Evolutionary conservation across 2,888 invertebrate genomes (phyloP), one percentile per base, ranked within the genome.

Genomic region (Troglohyphantes excavatus): DNA sequence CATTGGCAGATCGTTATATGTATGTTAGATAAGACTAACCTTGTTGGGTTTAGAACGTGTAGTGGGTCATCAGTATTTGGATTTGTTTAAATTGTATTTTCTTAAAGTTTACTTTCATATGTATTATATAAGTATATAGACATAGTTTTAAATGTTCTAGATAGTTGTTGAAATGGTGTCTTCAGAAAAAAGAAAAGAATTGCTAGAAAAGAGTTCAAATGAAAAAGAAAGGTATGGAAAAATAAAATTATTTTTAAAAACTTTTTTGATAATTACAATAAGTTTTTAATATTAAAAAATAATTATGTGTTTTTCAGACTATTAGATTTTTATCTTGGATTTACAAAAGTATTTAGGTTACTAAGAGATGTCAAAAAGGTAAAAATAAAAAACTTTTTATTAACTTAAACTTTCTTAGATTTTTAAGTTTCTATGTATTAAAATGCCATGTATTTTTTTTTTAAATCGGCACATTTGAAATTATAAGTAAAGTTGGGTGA

Each of bases 151-250:
- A n/a, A 63, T 9, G 73, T 75, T 17, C n/a, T 21, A 93, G 92
- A 91, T 93, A 53, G 90, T 91, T 26, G 91, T 93, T 11, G 91
- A 92, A 85, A 91, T 90, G 79, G 91, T 92, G 21, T 72, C 91
- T 6, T 43, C 89, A 21, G 92, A 92, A 75, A 89, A 91, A 75
- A 90, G 92, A 46, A 87, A 90, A 68, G 90, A 91, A 33, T 82
- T 92, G 13, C 92, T 92, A 76, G 72, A 63, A 39, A 53, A 39
- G 53, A n/a, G 3, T 33, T 2, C 26, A 11, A n/a, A 27, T 13
- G 82, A 88, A 46, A 29, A 81, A 23, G 26, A 53, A 7, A 65
- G 23, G 87, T 87, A 73, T 43, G 27, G 17, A 27, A 33, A n/a
- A 26, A 21, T 63, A 46, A 17, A 23, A 23, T 23, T 23, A 13